A percentile compares a stretch with the other conserved stretches of the same genome.
These are phyloP conservation scores for Pristionchus pacificus DNA, from an alignment of 1,140 invertebrate species.

Conservation along the genomic window DNA sequence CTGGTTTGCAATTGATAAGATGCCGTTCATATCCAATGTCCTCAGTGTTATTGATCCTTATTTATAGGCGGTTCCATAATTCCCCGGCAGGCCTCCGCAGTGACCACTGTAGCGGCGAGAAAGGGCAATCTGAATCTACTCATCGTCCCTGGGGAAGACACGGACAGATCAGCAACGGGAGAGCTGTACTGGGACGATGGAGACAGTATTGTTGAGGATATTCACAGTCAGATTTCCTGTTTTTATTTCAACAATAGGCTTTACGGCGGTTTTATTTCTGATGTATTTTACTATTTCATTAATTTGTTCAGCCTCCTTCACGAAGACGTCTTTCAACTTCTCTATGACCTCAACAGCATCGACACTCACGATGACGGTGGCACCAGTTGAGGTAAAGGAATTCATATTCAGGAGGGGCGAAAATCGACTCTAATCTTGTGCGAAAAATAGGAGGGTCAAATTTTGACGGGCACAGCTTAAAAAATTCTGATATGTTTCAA, in stretches of 20 bases:
- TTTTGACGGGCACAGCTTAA: constrained; percentile 1
- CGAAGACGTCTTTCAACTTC: neutral
- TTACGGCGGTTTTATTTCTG: constrained; percentile 9
- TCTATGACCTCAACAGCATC: neutral
- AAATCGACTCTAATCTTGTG: too few species aligned
- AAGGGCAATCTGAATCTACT: constrained; percentile 38
- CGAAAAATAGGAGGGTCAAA: too few species aligned
- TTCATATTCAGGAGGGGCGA: too few species aligned
- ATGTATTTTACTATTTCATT: neutral
- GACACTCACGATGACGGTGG: constrained; percentile 7
- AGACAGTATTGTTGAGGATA: constrained; percentile 57
- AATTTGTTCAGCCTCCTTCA: neutral
- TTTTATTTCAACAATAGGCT: constrained; percentile 16
- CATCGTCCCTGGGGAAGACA: constrained; percentile 20
- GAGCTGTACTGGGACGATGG: constrained; percentile 76
- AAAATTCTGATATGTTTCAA: too few species aligned
- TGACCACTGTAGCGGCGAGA: constrained; percentile 25
- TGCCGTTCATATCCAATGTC: too few species aligned
- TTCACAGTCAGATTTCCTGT: constrained; percentile 15
- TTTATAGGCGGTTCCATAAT: constrained; percentile 29
- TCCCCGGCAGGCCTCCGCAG: constrained; percentile 26
- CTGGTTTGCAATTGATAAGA: too few species aligned
- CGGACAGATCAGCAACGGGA: constrained; percentile 63
- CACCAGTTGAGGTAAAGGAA: constrained; percentile 1
- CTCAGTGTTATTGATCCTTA: too few species aligned